Base-by-base conservation (phyloP, 2,797 vertebrate species). In the Characodon lateralis region DNA sequence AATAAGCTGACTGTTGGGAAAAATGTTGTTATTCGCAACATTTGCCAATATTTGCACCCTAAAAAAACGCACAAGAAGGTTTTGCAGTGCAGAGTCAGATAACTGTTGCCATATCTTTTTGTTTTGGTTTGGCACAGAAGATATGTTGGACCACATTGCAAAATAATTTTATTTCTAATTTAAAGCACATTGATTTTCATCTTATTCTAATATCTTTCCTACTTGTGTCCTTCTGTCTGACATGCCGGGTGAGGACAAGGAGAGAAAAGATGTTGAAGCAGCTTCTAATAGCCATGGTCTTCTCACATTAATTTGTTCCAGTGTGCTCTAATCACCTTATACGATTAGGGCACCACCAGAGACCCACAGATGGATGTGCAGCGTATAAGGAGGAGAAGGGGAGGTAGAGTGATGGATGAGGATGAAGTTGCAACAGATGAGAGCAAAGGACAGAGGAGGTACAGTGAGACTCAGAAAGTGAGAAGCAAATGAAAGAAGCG, bases 291-390 rank as follows among this genome's bases (percentile, higher is more conserved):
- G 77, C 58, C 26, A 84, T 73, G 83, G 87, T 81, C 81, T 85
- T 82, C 83, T 75, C 2, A 61, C 82, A 82, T 84, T 73, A 85
- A 88, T 91, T 87, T 89, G 84, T 87, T 87, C 83, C 83, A 80
- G 77, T 83, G 87, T 48, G 73, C 81, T 80, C 84, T 83, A 83
- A 79, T 92, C 85, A 86, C 88, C 90, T 88, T 91, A 89, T 91
- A 90, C 20, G 72, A 89, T 78, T 74, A 87, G 84, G 74, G 71
- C 48, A 48, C 85, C 85, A 84, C 82, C 84, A 51, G 81, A 86
- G 88, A 85, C 85, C 78, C 79, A 58, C 86, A 89, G 91, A 93
- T 88, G 89, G 86, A 93, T 87, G 81, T 86, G 76, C 55, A 16
- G 83, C 76, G 76, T 46, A 65, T 68, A 73, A 81, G 68, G 76